These are phyloP conservation scores for Liasis olivaceus DNA, from an alignment of 2,797 vertebrate genomes.

Conservation along the genomic window DNA sequence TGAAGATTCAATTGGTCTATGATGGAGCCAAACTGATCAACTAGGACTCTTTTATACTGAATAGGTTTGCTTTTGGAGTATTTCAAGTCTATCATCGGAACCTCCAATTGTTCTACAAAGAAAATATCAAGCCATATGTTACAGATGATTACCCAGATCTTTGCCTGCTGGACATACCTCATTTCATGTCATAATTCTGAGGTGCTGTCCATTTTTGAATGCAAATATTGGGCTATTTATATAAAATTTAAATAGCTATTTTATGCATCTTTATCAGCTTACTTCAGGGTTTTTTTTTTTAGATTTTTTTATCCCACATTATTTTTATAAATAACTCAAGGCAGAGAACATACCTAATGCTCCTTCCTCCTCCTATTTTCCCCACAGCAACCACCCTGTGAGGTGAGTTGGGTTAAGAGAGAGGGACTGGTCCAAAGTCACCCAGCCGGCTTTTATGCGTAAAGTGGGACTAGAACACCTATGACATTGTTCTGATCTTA, in stretches of 20 bases:
- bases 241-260: neutral
- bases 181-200: neutral
- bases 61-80: neutral
- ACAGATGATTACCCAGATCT: neutral
- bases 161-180: neutral
- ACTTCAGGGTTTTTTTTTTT: neutral
- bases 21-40: neutral
- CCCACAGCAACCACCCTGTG: too few species aligned
- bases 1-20: neutral
- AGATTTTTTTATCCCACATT: too few species aligned
- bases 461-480: too few species aligned
- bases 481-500: too few species aligned
- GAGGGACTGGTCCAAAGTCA: too few species aligned
- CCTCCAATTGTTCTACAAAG: neutral
- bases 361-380: too few species aligned
- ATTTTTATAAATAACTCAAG: too few species aligned
- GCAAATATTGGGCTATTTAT: neutral
- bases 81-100: neutral
- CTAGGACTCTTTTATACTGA: neutral
- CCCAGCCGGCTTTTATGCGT: too few species aligned
- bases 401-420: too few species aligned
- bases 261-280: neutral
- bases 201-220: neutral
- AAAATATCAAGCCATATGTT: neutral
- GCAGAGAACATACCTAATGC: too few species aligned